Evolutionary conservation across 2,888 invertebrate species (phyloP), one percentile per base, ranked within the genome.

Genomic region (Limnephilus rhombicus): DNA sequence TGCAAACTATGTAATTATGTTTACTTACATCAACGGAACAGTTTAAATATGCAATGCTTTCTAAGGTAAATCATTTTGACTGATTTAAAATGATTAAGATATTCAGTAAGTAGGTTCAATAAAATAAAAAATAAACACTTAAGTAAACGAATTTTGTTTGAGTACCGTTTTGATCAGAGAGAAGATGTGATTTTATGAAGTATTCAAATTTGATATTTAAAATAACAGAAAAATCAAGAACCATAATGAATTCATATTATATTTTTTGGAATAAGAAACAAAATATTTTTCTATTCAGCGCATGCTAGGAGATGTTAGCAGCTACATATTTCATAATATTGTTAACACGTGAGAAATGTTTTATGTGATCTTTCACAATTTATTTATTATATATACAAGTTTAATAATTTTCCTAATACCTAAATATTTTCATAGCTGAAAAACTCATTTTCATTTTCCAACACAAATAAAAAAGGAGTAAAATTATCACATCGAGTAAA

Each of bases 1-100:
- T 49, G 86, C 86, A 45, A 86, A 86, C 45, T 45, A 45, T 86
- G 45, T 83, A 68, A 49, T 29, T 45, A 45, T 86, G 45, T 83
- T n/a, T 68, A 68, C 68, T 68, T 68, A 68, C 24, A 9, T 68
- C 68, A 68, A 68, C 24, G 68, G 68, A 68, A 24, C 11, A 68
- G 24, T 68, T n/a, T 5, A n/a, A 68, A 68, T 68, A 24, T 68
- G 53, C 18, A n/a, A 68, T 24, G 24, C 24, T 68, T 68, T 68
- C 68, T 7, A n/a, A 68, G 68, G n/a, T n/a, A 68, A 68, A 68
- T n/a, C 24, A n/a, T 68, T 68, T 24, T 68, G 24, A 68, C 5
- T 1, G 68, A 68, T 68, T 0, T 24, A 9, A 68, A 68, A 68
- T 24, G 24, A 68, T 5, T n/a, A 24, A 68, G 24, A 68, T 18